Base-by-base conservation (phyloP, 2,113 vertebrate species). In the Bujurquina vittata region DNA sequence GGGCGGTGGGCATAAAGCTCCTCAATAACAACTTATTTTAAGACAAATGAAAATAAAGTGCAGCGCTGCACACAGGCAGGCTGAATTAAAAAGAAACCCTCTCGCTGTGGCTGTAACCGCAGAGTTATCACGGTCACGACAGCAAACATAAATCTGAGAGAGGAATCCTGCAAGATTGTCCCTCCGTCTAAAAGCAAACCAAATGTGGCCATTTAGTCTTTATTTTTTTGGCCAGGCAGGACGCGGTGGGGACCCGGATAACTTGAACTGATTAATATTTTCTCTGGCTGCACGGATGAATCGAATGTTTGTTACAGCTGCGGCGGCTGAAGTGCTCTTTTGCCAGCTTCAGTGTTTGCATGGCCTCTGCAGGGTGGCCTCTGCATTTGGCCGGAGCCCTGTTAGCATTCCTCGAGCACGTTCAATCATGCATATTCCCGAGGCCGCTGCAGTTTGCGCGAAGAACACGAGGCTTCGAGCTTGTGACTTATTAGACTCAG, bases 231-330 rank as follows among this genome's bases (percentile, higher is more conserved):
- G 87, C 84, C 77, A 83, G 92, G 88, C 89, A 87, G 90, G 92
- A 92, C 43, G 75, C 57, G 84, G 87, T 0, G 69, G 77, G 85
- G 89, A 91, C 88, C 85, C 46, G 73, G 83, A 82, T 87, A 80
- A 90, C 91, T 87, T 90, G 88, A 87, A 91, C 85, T 94, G 93
- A 95, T 95, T 94, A 92, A 72, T 93, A 85, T 93, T 94, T 95
- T 90, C 92, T 83, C 87, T 90, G 91, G 93, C 79, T 22, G 4
- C 74, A 20, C 84, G 17, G 20, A 95, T 95, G 92, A 95, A 95
- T 94, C 78, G 83, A 81, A 93, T 90, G 95, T 92, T 92, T 95
- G 95, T 95, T 92, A 82, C 91, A 87, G 93, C 91, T 79, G 87
- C 74, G 61, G 84, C 37, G 17, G 92, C 86, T 63, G 49, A 87